Evolutionary conservation across 2,797 vertebrate genomes (phyloP), one percentile per base, ranked within the genome.

Genomic region (Alosa sapidissima): DNA sequence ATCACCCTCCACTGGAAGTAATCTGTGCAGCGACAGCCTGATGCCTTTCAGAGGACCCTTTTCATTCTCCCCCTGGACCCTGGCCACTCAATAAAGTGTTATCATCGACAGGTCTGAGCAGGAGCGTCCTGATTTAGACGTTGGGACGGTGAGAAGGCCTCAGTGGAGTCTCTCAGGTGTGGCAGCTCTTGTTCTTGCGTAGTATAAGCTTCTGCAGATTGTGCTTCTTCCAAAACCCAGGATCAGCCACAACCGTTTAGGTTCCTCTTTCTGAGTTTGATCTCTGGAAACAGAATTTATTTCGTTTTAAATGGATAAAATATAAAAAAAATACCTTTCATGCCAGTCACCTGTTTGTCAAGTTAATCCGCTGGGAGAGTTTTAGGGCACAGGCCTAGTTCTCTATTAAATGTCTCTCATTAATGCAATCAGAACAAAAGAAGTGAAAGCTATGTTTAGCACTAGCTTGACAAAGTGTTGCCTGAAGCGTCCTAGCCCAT

Each of bases 51-150:
- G 16, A 78, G 41, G 41, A 78, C 72, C 72, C 72, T 60, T 33
- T 81, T 78, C 65, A 85, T 81, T 84, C 81, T 86, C 87, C 62
- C 72, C 13, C 52, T 78, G 33, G n/a, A 83, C 49, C 82, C 78
- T 16, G 48, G 83, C 81, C 16, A 52, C 65, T 84, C 81, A 28
- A 83, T 85, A 87, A 84, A 84, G 82, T 87, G 84, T 75, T 41
- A 75, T 88, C 87, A 86, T 55, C 81, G 82, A 84, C 68, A 86
- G 82, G 21, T 86, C 41, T 81, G 81, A 72, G 88, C 82, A 78
- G 51, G 81, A 78, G 84, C 82, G 51, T 72, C 75, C 55, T 8
- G 3, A 78, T 78, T 78, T 78, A 78, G 72, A 47, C 41, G 16
- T 19, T 2, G 14, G 36, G 72, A 16, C 36, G 36, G 6, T 45